A percentile compares a stretch with the other conserved stretches of the same genome.
Evolutionary conservation across 2,888 invertebrate species (phyloP).

Genomic region (Cybosia mesomella): DNA sequence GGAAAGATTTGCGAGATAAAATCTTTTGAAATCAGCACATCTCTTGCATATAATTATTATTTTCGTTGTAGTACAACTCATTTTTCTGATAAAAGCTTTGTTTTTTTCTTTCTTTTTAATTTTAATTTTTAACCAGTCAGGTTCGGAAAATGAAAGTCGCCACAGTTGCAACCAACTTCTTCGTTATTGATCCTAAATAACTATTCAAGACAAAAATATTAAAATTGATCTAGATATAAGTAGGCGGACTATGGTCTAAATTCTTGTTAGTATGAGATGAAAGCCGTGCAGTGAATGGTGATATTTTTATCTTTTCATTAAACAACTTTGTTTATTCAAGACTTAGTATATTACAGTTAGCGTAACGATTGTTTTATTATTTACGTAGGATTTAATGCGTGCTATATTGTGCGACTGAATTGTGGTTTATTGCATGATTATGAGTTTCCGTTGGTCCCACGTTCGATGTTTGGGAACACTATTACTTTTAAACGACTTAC

Average conservation of each 20-base stretch:
- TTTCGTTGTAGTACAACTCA: too few relatives aligned
- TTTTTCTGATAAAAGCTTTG: too few relatives aligned
- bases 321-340: background rate
- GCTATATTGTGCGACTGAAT: conserved; percentile 38
- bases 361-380: conserved; percentile 24
- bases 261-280: background rate
- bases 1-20: too few relatives aligned
- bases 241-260: background rate
- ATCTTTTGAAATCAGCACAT: too few relatives aligned
- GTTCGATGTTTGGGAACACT: conserved; percentile 31
- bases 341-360: conserved; percentile 19
- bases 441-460: conserved; percentile 61
- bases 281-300: background rate
- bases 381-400: conserved; percentile 45
- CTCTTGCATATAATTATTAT: too few relatives aligned
- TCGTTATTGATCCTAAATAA: background rate
- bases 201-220: background rate
- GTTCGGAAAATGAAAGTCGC: too few relatives aligned
- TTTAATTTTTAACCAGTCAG: background rate
- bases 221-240: background rate
- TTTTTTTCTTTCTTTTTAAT: too few relatives aligned
- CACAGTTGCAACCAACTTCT: background rate
- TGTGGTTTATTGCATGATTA: conserved; percentile 63
- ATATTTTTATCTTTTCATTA: background rate
- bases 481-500: conserved; percentile 33